Percentiles rank a stretch among this genome's conserved stretches.
phyloP scores from a whole-genome alignment of 2,797 vertebrate species.

The Mormyrops attenuatus region DNA sequence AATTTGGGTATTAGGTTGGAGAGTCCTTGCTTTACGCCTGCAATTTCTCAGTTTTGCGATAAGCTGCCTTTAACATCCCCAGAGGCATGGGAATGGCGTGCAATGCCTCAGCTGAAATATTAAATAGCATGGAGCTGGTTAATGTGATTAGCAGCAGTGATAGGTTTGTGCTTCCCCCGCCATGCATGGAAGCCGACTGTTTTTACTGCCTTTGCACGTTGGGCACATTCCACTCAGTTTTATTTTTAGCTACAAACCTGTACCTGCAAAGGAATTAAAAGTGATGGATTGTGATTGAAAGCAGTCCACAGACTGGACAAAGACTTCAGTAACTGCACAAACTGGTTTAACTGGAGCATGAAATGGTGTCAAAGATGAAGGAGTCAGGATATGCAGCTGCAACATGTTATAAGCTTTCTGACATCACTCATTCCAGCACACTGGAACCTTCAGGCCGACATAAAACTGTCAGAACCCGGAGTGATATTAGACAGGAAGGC shows the following conservation, averaged over 20 bases:
- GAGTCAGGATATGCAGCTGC: background rate
- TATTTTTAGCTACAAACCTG: background rate
- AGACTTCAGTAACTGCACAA: background rate
- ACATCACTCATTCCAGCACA: background rate
- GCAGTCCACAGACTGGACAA: background rate
- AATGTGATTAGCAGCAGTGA: background rate
- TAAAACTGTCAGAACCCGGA: background rate
- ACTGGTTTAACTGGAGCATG: background rate
- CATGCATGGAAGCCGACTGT: background rate
- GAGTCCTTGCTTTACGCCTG: background rate
- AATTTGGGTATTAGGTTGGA: background rate
- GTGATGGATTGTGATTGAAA: background rate
- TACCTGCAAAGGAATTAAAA: background rate
- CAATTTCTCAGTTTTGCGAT: conserved; percentile 1
- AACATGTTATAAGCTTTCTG: background rate
- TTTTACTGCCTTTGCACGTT: background rate
- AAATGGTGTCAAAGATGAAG: background rate
- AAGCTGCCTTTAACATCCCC: background rate
- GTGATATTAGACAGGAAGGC: background rate
- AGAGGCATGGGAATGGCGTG: background rate
- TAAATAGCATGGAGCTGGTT: background rate
- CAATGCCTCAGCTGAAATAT: background rate
- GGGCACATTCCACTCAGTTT: background rate
- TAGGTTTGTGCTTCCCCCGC: background rate
- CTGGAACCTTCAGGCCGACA: background rate